A percentile compares a stretch with the other conserved stretches of the same genome.
Evolutionary conservation across 2,113 vertebrate species (phyloP).

Genomic region (Crotalus tigris): DNA sequence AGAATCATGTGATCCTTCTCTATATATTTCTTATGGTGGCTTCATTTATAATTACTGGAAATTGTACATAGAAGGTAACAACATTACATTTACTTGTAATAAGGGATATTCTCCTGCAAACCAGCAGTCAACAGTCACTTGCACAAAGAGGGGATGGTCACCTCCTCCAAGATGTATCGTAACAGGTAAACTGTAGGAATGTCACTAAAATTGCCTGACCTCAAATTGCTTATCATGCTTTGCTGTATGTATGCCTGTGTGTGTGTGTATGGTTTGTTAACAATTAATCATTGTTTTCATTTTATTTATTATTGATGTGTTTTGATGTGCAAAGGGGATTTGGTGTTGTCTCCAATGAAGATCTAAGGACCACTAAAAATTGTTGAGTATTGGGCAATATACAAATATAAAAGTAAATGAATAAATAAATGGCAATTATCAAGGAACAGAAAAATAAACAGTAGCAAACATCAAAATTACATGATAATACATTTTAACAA

Average conservation of each 20-base stretch:
- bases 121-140: neutral
- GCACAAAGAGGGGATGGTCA: neutral
- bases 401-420: neutral
- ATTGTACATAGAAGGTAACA: neutral
- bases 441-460: neutral
- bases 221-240: neutral
- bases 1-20: neutral
- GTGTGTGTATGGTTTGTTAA: neutral
- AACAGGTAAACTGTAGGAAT: neutral
- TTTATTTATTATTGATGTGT: too few species aligned
- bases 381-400: neutral
- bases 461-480: too few species aligned
- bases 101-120: neutral
- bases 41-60: rapidly evolving
- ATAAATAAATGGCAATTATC: neutral
- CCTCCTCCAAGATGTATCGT: neutral
- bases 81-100: neutral
- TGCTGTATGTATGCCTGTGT: neutral
- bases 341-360: neutral
- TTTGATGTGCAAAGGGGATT: neutral
- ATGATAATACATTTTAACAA: too few species aligned
- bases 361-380: neutral
- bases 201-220: neutral
- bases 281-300: neutral
- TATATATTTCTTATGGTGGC: rapidly evolving